Base-by-base conservation (phyloP, 2,888 invertebrate genomes). In the Venusia cambrica region DNA sequence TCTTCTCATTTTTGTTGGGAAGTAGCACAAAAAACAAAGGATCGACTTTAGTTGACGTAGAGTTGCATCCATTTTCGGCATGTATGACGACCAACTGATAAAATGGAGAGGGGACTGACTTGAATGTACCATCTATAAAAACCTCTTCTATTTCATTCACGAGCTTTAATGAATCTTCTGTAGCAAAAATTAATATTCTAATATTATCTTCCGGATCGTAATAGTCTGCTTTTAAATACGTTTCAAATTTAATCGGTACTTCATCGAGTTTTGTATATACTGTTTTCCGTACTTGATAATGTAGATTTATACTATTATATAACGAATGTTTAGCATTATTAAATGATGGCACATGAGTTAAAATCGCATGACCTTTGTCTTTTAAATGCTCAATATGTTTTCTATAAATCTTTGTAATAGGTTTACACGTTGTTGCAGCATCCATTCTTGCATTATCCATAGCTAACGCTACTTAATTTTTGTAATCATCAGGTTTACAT, bases 381-480 rank as follows among this genome's bases (percentile, higher is more conserved):
- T 27, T 14, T 16, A 27, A 27, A 9, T 12, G 27, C 7, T 14
- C 27, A 16, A 27, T 27, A 15, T 27, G 14, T 16, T 27, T 15
- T 27, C 14, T 27, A 11, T 27, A 27, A 10, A 27, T 27, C 9
- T 14, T 27, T 6, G 27, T 27, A 27, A 27, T 16, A 27, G 27
- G 15, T 16, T 27, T 16, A 14, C 4, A 8, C 16, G 27, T 8
- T 16, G 27, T 16, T 14, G 27, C 27, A 14, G 17, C 27, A 10
- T 27, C 27, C 27, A 16, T 27, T 27, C 16, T 27, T 16, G 27
- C 27, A 27, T 16, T 27, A 7, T 14, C 15, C 8, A 27, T 14
- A 27, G 27, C 27, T 14, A 27, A n/a, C 17, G 27, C 15, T 27
- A 27, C 17, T 15, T 27, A 14, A 11, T 27, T 27, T 27, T 27